Base-by-base conservation (phyloP, 1,140 invertebrate species). In the Ceratoteleas bidentatus region DNA sequence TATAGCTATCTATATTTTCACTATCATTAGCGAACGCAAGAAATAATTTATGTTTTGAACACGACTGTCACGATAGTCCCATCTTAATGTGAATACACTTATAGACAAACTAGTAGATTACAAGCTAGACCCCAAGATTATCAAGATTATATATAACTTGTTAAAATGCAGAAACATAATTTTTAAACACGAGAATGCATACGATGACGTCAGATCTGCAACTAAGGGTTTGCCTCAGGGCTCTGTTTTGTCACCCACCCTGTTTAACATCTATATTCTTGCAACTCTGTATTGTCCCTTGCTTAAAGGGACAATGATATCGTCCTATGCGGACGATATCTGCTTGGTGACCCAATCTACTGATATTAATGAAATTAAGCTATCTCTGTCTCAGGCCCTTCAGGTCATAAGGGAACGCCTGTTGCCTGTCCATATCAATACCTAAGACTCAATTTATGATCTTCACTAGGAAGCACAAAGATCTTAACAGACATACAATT, bases 141-240 rank as follows among this genome's bases (percentile, higher is more conserved):
- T 54, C 10, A 64, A 49, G 15, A 56, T 70, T 13, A 64, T 81
- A 6, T 57, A 53, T 10, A 81, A 81, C 4, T 7, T 81, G 6
- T 58, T 45, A 14, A 60, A 47, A 11, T 2, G 38, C 11, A 60
- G 57, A 45, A 40, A 60, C n/a, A 45, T 60, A 0, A 79, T 50
- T 24, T 52, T 52, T 24, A 52, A 52, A 24, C 0, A 52, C 5
- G 5, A 16, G 7, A 50, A 52, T 24, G 5, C 8, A 14, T 52
- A 24, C 24, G 14, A 52, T 16, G 49, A 52, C 7, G 49, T 24
- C 2, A 52, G 49, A 9, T 16, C 5, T 52, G 49, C 49, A 6
- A 24, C 49, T 11, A 9, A 13, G 24, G 49, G 49, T 8, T 24
- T 52, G 15, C 49, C 24, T 24, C 24, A 24, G 24, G 24, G 24